Percentiles rank a stretch among this genome's conserved stretches.
Conservation (phyloP, 2,797 vertebrate genomes). For the Poeciliopsis gracilis region DNA sequence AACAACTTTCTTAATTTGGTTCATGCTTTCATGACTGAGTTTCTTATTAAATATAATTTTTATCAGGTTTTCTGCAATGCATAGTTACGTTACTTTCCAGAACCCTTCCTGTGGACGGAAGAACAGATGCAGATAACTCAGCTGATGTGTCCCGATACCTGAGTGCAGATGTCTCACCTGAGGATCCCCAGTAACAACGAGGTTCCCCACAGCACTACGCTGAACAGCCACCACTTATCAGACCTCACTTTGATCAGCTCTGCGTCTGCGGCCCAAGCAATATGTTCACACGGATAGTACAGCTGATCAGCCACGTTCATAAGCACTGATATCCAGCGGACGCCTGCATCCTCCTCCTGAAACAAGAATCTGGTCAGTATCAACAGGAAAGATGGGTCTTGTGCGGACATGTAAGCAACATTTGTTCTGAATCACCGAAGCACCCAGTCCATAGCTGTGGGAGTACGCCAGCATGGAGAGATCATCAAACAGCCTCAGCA, state of each 20-base stretch:
- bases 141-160: neutral
- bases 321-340: conserved; percentile 88
- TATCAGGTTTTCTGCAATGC: neutral
- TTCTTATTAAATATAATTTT: neutral
- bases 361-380: neutral
- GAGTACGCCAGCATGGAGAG: conserved; percentile 88
- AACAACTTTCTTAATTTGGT: neutral
- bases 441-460: conserved; percentile 87
- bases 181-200: conserved; percentile 88
- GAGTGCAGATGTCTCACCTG: conserved; percentile 69
- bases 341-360: conserved; percentile 85
- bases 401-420: neutral
- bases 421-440: conserved; percentile 72
- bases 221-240: conserved; percentile 88
- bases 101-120: neutral
- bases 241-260: conserved; percentile 81
- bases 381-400: neutral
- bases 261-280: conserved; percentile 92
- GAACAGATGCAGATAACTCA: neutral
- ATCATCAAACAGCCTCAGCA: conserved; percentile 92
- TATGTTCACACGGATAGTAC: conserved; percentile 95
- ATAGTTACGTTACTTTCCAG: neutral
- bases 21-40: neutral
- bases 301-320: conserved; percentile 91
- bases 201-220: conserved; percentile 86